These are phyloP conservation scores for Pangasius macronema DNA, from an alignment of 2,797 vertebrate species.

Conservation along the genomic window DNA sequence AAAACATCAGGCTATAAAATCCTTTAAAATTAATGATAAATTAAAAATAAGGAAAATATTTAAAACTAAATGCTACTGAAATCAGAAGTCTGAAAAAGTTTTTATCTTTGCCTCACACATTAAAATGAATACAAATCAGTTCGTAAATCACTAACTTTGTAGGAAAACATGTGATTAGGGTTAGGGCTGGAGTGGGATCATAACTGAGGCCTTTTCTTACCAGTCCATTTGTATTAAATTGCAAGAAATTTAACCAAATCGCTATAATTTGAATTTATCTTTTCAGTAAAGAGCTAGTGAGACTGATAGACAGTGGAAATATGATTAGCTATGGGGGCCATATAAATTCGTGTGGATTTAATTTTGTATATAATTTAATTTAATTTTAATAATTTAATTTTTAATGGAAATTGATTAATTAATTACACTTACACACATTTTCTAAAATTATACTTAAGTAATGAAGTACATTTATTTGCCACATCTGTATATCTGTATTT, in stretches of 20 bases:
- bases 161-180: not conserved
- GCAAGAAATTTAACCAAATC: not conserved
- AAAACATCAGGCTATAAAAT: not conserved
- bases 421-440: not conserved
- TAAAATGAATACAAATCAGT: not conserved
- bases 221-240: not conserved
- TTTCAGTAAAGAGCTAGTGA: not conserved
- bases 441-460: not conserved
- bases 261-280: not conserved
- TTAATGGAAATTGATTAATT: not conserved
- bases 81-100: not conserved
- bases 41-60: not conserved
- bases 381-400: too few relatives aligned
- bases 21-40: not conserved
- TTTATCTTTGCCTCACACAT: not conserved
- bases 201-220: not conserved
- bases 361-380: too few relatives aligned
- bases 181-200: not conserved
- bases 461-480: not conserved
- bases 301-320: not conserved
- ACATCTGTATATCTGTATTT: not conserved
- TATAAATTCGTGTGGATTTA: not conserved
- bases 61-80: not conserved
- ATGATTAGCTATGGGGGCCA: not conserved
- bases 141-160: not conserved